Conservation (phyloP, 2,888 invertebrate species). For the Rotaria sp. region DNA sequence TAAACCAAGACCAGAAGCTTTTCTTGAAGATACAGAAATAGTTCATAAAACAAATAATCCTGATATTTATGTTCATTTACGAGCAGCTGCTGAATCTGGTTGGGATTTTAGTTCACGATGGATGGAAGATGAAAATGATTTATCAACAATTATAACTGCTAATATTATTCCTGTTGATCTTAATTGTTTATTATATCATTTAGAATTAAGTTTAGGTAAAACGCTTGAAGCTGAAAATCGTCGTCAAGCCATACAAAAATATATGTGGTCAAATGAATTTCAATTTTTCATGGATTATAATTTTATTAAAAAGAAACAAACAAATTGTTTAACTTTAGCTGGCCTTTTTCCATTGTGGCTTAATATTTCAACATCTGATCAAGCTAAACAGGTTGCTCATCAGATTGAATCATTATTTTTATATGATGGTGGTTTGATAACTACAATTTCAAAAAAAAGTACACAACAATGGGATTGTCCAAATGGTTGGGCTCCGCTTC, state of each 20-base stretch:
- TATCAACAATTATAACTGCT: slow-evolving; percentile 64
- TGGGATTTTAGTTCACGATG: slow-evolving; percentile 91
- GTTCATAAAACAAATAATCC: slow-evolving; percentile 48
- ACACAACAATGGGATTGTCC: slow-evolving; percentile 59
- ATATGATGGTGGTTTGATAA: slow-evolving; percentile 46
- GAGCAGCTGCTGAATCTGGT: slow-evolving; percentile 84
- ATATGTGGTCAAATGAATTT: slow-evolving; percentile 69
- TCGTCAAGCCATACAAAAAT: slow-evolving; percentile 61
- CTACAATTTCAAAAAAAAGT: slow-evolving; percentile 49
- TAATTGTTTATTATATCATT: slow-evolving; percentile 69
- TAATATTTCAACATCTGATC: slow-evolving; percentile 38
- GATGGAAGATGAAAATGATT: slow-evolving; percentile 61
- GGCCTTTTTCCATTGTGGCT: slow-evolving; percentile 48
- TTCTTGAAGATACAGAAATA: slow-evolving; percentile 58
- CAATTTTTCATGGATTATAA: slow-evolving; percentile 77
- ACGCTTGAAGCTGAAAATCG: slow-evolving; percentile 30
- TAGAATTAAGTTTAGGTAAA: slow-evolving; percentile 62
- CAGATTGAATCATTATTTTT: slow-evolving; percentile 35
- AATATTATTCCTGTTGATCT: slow-evolving; percentile 74
- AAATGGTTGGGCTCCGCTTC: slow-evolving; percentile 87
- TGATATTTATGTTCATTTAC: slow-evolving; percentile 72
- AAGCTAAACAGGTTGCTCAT: not conserved
- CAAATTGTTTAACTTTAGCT: slow-evolving; percentile 50
- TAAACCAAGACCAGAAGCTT: slow-evolving; percentile 69
- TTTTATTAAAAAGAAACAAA: slow-evolving; percentile 57